These are phyloP conservation scores for Nemotelus pantherinus DNA, from an alignment of 2,888 invertebrate species.

Conservation along the genomic window DNA sequence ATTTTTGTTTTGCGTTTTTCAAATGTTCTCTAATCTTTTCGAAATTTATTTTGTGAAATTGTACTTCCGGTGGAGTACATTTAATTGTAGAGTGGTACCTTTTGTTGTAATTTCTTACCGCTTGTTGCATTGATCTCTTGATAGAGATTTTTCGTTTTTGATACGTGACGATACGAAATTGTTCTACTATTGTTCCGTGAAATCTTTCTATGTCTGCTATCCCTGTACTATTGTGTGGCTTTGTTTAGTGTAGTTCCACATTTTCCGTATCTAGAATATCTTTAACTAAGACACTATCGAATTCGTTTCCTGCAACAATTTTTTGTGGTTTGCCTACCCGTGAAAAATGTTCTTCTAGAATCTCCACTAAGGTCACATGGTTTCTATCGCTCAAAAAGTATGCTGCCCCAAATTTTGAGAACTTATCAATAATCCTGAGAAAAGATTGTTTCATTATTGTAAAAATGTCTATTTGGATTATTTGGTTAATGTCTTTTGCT, in stretches of 20 bases:
- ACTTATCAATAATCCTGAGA: background rate
- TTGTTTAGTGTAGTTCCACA: slow-evolving; percentile 13
- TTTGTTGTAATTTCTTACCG: too few species aligned
- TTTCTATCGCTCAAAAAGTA: too few species aligned
- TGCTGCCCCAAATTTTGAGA: too few species aligned
- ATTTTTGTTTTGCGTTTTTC: too few species aligned
- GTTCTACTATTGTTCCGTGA: slow-evolving; percentile 16
- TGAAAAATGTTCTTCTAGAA: slow-evolving; percentile 27
- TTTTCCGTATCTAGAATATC: background rate
- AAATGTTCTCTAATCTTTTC: too few species aligned
- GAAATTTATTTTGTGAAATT: too few species aligned
- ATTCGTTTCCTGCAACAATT: slow-evolving; percentile 50
- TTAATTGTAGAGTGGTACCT: too few species aligned
- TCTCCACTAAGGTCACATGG: too few species aligned
- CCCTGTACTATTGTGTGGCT: slow-evolving; percentile 9
- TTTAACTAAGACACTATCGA: slow-evolving; percentile 38
- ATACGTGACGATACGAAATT: background rate
- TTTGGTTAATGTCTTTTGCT: slow-evolving; percentile 25
- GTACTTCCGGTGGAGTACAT: too few species aligned
- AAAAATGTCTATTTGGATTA: slow-evolving; percentile 30
- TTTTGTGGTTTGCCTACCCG: slow-evolving; percentile 49
- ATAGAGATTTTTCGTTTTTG: too few species aligned
- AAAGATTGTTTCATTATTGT: slow-evolving; percentile 5
- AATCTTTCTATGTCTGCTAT: slow-evolving; percentile 7
- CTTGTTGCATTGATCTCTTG: too few species aligned